phyloP scores from a whole-genome alignment of 2,888 invertebrate genomes.

The Fragum sueziense region DNA sequence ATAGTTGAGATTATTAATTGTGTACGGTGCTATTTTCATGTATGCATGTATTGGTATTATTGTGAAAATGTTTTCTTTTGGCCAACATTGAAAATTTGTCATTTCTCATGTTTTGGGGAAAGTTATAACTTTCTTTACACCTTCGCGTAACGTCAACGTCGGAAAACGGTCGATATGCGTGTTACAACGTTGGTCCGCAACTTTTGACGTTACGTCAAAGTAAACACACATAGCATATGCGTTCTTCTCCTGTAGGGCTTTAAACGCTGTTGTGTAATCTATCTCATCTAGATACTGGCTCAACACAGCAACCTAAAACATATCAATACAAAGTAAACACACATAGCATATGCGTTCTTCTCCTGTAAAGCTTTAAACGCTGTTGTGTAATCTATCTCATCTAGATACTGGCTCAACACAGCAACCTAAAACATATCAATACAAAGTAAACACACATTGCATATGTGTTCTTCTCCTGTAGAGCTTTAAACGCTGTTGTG shows the following conservation, averaged over 20 bases:
- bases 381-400: constrained; percentile 94
- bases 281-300: constrained; percentile 96
- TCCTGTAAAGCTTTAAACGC: constrained; percentile 96
- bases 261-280: constrained; percentile 95
- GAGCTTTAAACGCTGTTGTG: constrained; percentile 93
- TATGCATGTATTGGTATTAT: too few species aligned
- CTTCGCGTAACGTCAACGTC: too few species aligned
- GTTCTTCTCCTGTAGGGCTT: constrained; percentile 91
- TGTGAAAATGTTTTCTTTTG: too few species aligned
- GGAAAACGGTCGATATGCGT: too few species aligned
- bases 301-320: constrained; percentile 91
- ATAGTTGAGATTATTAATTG: too few species aligned
- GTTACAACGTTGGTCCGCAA: too few species aligned
- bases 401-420: constrained; percentile 94
- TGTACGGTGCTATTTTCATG: too few species aligned
- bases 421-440: constrained; percentile 94
- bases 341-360: constrained; percentile 90
- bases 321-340: constrained; percentile 94
- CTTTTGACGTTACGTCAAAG: too few species aligned
- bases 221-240: constrained; percentile 95
- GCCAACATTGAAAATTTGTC: too few species aligned
- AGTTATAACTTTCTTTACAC: too few species aligned
- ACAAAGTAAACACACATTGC: constrained; percentile 97
- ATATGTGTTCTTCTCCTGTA: constrained; percentile 89
- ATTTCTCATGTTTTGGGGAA: too few species aligned